phyloP scores from a whole-genome alignment of 2,113 vertebrate species.

The Perca schrenkii region DNA sequence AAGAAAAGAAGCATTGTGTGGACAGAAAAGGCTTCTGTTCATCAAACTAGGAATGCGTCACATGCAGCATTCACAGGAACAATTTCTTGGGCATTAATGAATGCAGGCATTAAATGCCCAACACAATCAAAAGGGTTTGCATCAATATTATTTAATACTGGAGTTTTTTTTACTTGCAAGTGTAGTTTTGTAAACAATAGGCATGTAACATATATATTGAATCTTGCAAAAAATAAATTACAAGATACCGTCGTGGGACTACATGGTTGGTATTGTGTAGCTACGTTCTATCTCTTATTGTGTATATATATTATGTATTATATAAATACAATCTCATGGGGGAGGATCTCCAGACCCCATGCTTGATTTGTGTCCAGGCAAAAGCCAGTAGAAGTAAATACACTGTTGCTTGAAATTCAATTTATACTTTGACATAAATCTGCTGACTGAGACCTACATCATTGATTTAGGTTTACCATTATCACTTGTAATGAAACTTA shows the following conservation, averaged over 20 bases:
- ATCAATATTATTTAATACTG: not conserved
- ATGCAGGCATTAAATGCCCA: not conserved
- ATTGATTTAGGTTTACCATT: slow-evolving; percentile 26
- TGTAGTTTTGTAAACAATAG: not conserved
- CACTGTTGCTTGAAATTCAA: not conserved
- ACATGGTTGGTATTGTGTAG: too few species aligned
- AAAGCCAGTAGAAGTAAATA: not conserved
- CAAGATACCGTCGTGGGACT: too few species aligned
- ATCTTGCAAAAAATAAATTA: too few species aligned
- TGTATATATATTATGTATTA: too few species aligned
- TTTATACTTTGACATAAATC: slow-evolving; percentile 22
- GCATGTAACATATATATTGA: too few species aligned
- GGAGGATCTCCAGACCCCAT: too few species aligned
- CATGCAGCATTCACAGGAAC: not conserved
- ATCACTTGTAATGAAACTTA: slow-evolving; percentile 28
- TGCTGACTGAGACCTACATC: not conserved
- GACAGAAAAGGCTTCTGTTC: not conserved
- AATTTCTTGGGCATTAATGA: not conserved
- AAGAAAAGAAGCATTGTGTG: not conserved
- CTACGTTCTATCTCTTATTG: too few species aligned
- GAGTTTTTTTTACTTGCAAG: not conserved
- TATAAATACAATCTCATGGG: too few species aligned
- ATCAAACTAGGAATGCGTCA: not conserved
- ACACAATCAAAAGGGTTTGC: not conserved
- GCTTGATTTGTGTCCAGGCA: too few species aligned